Percentiles rank a stretch among this genome's conserved stretches.
Conservation (phyloP, 2,113 vertebrate species). For the Dermatemys mawii region DNA sequence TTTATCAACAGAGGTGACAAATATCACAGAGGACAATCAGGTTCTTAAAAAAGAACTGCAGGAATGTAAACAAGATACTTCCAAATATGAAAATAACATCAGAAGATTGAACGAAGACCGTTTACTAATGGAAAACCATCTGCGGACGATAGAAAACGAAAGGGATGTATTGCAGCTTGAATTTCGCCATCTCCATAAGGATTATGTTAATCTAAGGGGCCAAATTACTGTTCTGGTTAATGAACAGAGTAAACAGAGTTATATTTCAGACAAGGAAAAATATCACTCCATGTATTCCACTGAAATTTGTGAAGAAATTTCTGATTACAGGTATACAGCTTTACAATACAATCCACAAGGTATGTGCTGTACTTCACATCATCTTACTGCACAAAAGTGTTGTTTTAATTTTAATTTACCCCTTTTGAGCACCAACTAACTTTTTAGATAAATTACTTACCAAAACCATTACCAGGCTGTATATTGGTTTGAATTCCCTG, state of each 20-base stretch:
- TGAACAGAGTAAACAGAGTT: constrained; percentile 9
- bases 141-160: constrained; percentile 70
- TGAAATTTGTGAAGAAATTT: constrained; percentile 12
- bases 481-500: neutral
- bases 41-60: constrained; percentile 71
- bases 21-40: constrained; percentile 69
- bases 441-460: neutral
- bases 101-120: constrained; percentile 54
- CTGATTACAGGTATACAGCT: constrained; percentile 5
- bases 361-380: neutral
- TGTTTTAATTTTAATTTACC: neutral
- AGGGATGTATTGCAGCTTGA: constrained; percentile 68
- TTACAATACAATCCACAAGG: constrained; percentile 38
- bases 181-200: constrained; percentile 54
- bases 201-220: constrained; percentile 54
- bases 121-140: constrained; percentile 63
- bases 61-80: constrained; percentile 45
- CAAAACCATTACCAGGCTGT: neutral
- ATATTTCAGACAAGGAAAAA: constrained; percentile 22
- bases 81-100: constrained; percentile 57
- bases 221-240: constrained; percentile 22
- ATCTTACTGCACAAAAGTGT: neutral
- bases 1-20: constrained; percentile 52
- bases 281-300: constrained; percentile 18
- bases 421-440: neutral